Evolutionary conservation across 2,113 vertebrate genomes (phyloP).

Genomic region (Ictidomys tridecemlineatus): DNA sequence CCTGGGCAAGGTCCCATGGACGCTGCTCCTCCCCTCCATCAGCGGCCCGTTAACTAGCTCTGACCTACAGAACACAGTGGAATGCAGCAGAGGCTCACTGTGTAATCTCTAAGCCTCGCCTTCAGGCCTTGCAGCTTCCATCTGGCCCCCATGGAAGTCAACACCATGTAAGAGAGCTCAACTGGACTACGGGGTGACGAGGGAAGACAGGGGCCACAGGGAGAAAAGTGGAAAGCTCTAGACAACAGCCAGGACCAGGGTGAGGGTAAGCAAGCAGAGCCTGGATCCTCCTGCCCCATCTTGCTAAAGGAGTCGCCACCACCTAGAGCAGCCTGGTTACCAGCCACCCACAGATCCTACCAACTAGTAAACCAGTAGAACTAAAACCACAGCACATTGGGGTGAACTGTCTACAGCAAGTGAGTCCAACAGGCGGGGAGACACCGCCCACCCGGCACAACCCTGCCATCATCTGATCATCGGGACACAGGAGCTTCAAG

Average conservation of each 20-base stretch:
- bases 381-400: neutral
- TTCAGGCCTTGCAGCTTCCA: neutral
- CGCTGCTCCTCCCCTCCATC: neutral
- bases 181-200: neutral
- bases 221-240: neutral
- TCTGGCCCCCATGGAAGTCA: neutral
- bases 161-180: neutral
- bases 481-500: neutral
- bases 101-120: neutral
- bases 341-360: neutral
- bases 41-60: neutral
- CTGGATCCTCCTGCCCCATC: neutral
- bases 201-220: neutral
- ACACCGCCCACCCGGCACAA: too few relatives aligned
- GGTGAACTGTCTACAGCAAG: neutral
- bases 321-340: neutral
- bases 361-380: neutral
- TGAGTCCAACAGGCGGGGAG: neutral
- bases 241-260: neutral
- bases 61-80: neutral
- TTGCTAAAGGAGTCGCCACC: accelerated
- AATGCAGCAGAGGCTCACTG: neutral
- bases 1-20: neutral
- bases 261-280: neutral
- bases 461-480: neutral